Conservation (phyloP, 2,113 vertebrate species). For the Hippoglossus stenolepis region DNA sequence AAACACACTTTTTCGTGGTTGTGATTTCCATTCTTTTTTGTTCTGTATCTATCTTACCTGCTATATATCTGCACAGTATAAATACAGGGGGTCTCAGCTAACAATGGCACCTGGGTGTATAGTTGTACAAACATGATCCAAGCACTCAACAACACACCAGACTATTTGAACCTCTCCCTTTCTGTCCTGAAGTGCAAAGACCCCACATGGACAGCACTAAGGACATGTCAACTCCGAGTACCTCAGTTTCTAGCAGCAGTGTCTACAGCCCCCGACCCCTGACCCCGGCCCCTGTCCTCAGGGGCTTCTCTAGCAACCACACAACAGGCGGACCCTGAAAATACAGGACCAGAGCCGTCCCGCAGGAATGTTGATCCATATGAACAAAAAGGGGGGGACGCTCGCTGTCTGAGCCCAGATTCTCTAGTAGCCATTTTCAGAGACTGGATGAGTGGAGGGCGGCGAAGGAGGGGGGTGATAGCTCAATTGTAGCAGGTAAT, state of each 20-base stretch:
- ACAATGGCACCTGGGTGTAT: slow-evolving; percentile 33
- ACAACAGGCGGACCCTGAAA: slow-evolving; percentile 32
- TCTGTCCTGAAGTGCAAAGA: slow-evolving; percentile 1
- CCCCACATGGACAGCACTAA: slow-evolving; percentile 53
- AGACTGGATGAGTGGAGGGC: slow-evolving; percentile 12
- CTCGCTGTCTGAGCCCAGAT: slow-evolving; percentile 38
- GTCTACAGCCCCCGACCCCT: slow-evolving; percentile 46
- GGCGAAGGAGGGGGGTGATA: slow-evolving; percentile 7
- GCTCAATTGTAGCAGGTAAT: slow-evolving; percentile 52
- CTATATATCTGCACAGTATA: slow-evolving; percentile 42
- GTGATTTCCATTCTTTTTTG: slow-evolving; percentile 42
- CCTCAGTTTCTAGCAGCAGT: slow-evolving; percentile 78
- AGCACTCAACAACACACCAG: slow-evolving; percentile 45
- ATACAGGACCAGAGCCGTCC: slow-evolving; percentile 36
- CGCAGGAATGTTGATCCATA: slow-evolving; percentile 34
- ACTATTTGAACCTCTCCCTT: slow-evolving; percentile 55
- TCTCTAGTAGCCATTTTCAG: slow-evolving; percentile 61
- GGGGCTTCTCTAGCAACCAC: slow-evolving; percentile 58
- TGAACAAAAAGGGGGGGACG: too few relatives aligned
- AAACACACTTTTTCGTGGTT: slow-evolving; percentile 63
- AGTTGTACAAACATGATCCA: slow-evolving; percentile 42
- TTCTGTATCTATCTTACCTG: slow-evolving; percentile 23
- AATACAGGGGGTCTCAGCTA: slow-evolving; percentile 44
- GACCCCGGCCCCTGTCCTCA: slow-evolving; percentile 72
- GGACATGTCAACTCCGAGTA: slow-evolving; percentile 72